phyloP scores from a whole-genome alignment of 1,140 invertebrate genomes.

The Bombus sylvicola region DNA sequence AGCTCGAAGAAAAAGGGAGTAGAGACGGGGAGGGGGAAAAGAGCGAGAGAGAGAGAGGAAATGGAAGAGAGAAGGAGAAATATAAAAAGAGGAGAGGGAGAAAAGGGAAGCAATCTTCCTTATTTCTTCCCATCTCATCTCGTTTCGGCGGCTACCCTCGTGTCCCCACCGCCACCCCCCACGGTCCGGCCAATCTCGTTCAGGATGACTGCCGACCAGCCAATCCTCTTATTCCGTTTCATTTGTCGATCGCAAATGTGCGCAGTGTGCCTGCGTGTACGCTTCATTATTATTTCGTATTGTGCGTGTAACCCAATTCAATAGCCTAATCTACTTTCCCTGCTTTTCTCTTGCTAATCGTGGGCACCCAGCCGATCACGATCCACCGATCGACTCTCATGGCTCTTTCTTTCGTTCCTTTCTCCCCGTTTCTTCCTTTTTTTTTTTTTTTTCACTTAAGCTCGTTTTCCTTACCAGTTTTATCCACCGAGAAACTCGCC shows the following conservation, averaged over 20 bases:
- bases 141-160: slow-evolving; percentile 27
- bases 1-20: slow-evolving; percentile 2
- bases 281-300: slow-evolving; percentile 68
- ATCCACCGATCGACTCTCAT: slow-evolving; percentile 11
- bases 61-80: not conserved
- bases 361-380: not conserved
- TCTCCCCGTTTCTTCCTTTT: not conserved
- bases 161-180: slow-evolving; percentile 40
- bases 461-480: not conserved
- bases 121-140: slow-evolving; percentile 45
- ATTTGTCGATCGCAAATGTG: slow-evolving; percentile 68
- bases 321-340: slow-evolving; percentile 70
- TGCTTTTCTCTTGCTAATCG: slow-evolving; percentile 55
- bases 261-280: not conserved
- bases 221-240: slow-evolving; percentile 73
- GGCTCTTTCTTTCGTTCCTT: not conserved
- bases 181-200: slow-evolving; percentile 44
- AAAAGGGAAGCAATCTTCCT: slow-evolving; percentile 42
- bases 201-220: slow-evolving; percentile 38
- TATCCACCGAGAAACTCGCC: not conserved
- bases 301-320: slow-evolving; percentile 63
- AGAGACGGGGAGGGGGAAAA: not conserved
- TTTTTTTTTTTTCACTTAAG: not conserved
- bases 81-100: not conserved
- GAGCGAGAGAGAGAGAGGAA: not conserved